Evolutionary conservation across 2,797 vertebrate species (phyloP).

Genomic region (Pogoniulus pusillus): DNA sequence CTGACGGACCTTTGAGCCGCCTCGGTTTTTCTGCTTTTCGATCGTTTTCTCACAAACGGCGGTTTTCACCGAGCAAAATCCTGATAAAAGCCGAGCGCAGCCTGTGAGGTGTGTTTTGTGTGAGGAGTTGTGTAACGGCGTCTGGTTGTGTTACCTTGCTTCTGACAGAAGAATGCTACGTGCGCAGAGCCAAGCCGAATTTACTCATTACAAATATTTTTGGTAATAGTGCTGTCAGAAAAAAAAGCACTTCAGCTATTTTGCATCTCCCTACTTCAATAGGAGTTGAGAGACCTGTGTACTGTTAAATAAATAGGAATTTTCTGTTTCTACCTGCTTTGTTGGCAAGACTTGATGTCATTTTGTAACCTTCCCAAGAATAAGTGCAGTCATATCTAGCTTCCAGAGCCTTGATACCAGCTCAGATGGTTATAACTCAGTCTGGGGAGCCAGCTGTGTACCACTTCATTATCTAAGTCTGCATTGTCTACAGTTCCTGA

Average conservation of each 20-base stretch:
- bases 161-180: accelerated
- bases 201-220: neutral
- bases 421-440: neutral
- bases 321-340: neutral
- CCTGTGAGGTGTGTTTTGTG: accelerated
- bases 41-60: accelerated
- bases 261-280: neutral
- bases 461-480: accelerated
- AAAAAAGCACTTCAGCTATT: accelerated
- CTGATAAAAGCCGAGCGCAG: accelerated
- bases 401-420: neutral
- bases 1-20: accelerated
- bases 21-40: accelerated
- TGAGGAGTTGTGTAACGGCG: accelerated
- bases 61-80: neutral
- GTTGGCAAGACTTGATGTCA: accelerated
- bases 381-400: neutral
- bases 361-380: neutral
- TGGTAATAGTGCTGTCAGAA: no score
- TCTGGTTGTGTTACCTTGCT: no score
- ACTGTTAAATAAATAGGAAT: accelerated
- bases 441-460: neutral
- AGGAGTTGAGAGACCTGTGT: no score
- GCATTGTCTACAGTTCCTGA: accelerated
- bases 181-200: neutral